Evolutionary conservation across 2,888 invertebrate genomes (phyloP).

Genomic region (Pomacea canaliculata): DNA sequence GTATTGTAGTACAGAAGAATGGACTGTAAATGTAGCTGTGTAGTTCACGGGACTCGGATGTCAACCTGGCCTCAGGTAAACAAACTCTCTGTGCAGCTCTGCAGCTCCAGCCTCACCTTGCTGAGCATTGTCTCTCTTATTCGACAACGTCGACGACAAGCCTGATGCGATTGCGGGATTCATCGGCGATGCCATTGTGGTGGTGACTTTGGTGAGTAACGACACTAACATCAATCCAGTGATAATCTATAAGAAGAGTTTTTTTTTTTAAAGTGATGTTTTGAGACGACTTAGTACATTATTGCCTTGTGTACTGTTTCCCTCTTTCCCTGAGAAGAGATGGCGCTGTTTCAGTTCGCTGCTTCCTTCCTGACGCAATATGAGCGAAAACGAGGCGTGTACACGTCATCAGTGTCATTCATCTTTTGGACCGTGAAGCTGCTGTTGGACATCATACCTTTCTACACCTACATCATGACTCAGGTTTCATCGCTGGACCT

Average conservation of each 20-base stretch:
- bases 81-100: slow-evolving; percentile 16
- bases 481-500: slow-evolving; percentile 31
- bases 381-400: slow-evolving; percentile 47
- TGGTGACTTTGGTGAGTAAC: slow-evolving; percentile 27
- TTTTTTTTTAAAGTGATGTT: too few species aligned
- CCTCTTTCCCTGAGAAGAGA: too few species aligned
- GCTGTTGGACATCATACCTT: slow-evolving; percentile 44
- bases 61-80: too few species aligned
- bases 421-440: slow-evolving; percentile 57
- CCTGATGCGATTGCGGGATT: slow-evolving; percentile 11
- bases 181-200: slow-evolving; percentile 16
- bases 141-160: slow-evolving; percentile 11
- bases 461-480: slow-evolving; percentile 46
- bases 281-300: too few species aligned
- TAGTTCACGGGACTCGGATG: too few species aligned
- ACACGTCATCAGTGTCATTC: slow-evolving; percentile 58
- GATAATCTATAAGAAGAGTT: too few species aligned
- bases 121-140: slow-evolving; percentile 21
- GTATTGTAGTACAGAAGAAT: too few species aligned
- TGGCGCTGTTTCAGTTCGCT: background rate
- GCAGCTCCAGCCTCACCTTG: slow-evolving; percentile 16
- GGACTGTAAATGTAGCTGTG: too few species aligned
- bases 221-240: too few species aligned
- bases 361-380: slow-evolving; percentile 41
- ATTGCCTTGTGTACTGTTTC: too few species aligned